Evolutionary conservation across 2,888 invertebrate genomes (phyloP).

Genomic region (Oligia latruncula): DNA sequence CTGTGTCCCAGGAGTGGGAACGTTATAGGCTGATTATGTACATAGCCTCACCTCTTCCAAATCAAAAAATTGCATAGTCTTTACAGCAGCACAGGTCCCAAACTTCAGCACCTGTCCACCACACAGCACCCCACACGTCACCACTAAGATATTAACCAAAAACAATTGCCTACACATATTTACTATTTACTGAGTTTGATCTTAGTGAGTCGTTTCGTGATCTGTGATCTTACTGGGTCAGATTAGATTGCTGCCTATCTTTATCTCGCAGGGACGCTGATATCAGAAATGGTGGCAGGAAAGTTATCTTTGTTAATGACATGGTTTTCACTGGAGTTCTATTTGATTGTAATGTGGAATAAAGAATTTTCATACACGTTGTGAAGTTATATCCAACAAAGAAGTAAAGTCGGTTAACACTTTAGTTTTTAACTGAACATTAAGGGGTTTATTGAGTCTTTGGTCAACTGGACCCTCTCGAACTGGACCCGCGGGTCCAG

Average conservation of each 20-base stretch:
- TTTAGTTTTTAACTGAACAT: neutral
- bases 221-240: constrained; percentile 15
- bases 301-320: constrained; percentile 19
- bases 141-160: constrained; percentile 57
- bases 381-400: no score
- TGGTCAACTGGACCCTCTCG: no score
- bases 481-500: no score
- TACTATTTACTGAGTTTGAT: constrained; percentile 39
- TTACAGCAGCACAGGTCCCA: constrained; percentile 77
- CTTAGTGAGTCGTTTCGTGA: constrained; percentile 20
- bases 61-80: constrained; percentile 82
- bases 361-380: neutral
- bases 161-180: constrained; percentile 67
- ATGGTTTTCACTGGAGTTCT: neutral
- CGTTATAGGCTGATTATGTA: no score
- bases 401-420: neutral
- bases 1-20: no score
- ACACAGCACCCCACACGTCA: constrained; percentile 61
- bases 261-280: constrained; percentile 32
- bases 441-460: neutral
- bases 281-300: constrained; percentile 34
- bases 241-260: constrained; percentile 53
- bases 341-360: no score
- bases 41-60: constrained; percentile 78
- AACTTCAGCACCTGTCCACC: constrained; percentile 80